Evolutionary conservation across 2,797 vertebrate genomes (phyloP), one percentile per base, ranked within the genome.

Genomic region (Hemitrygon akajei): DNA sequence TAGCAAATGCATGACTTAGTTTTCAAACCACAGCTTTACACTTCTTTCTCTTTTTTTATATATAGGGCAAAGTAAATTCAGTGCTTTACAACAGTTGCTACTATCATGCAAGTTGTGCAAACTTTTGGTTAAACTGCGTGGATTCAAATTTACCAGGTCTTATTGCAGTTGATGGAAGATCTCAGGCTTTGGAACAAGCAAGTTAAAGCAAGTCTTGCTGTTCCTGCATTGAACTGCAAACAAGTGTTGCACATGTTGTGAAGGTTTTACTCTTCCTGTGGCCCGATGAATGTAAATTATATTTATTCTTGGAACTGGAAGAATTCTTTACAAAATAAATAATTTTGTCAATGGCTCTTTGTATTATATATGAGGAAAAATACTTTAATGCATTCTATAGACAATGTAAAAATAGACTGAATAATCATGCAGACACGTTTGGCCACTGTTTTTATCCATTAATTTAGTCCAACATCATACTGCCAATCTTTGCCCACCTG

Each of bases 101-200:
- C 93, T 95, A 94, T 22, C 94, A 95, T 40, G 76, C 86, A 71
- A 93, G 94, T 84, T 95, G 95, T 92, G 95, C 95, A 93, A 95
- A 95, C 91, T 94, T 95, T 91, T 95, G 95, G 95, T 66, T 95
- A 71, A 94, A 95, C 73, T 95, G 94, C 79, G 94, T 95, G 93
- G 95, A 95, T 30, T 84, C 94, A 34, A 81, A 20, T 20, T 73
- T 95, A 60, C 95, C 95, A 27, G 80, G n/a, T 40, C 93, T 58
- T 93, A 93, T 87, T 76, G 75, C 58, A 91, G 30, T 89, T 71
- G 95, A 95, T 95, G 96, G 79, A 91, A 77, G 60, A 95, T 22
- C 73, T 96, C 94, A 58, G 95, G 76, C 94, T 96, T 58, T 30
- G 37, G 47, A 75, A 10, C 2, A 94, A 0, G 89, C 97, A 0